These are phyloP conservation scores for Vidua chalybeata DNA, from an alignment of 2,113 vertebrate genomes.

Conservation along the genomic window DNA sequence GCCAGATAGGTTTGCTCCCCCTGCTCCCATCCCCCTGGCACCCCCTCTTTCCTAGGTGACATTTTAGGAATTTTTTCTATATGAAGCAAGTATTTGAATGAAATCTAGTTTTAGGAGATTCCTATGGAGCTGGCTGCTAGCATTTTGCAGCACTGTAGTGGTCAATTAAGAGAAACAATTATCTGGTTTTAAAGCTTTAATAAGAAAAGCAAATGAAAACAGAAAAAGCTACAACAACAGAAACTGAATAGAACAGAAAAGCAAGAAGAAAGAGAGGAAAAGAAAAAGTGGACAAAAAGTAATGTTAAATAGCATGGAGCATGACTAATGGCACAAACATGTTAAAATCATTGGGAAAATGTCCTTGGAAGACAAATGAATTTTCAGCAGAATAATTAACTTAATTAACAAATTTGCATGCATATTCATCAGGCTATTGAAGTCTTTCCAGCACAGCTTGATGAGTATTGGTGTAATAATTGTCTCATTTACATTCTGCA, in stretches of 20 bases:
- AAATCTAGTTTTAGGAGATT: slow-evolving; percentile 66
- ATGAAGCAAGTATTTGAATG: slow-evolving; percentile 66
- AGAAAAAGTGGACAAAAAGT: slow-evolving; percentile 93
- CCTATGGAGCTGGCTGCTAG: slow-evolving; percentile 61
- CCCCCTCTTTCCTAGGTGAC: slow-evolving; percentile 59
- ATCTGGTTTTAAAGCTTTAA: slow-evolving; percentile 74
- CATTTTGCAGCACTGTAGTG: slow-evolving; percentile 57
- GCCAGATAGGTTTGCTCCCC: slow-evolving; percentile 1
- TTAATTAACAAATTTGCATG: slow-evolving; percentile 99
- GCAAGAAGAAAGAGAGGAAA: slow-evolving; percentile 1
- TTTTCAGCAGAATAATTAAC: slow-evolving; percentile 99
- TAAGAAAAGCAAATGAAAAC: neutral
- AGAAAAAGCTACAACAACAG: neutral
- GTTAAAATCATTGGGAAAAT: slow-evolving; percentile 99
- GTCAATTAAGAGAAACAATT: slow-evolving; percentile 72
- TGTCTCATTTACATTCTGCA: slow-evolving; percentile 99
- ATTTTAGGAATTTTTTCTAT: slow-evolving; percentile 58
- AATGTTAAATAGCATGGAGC: slow-evolving; percentile 93
- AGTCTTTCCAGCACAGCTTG: slow-evolving; percentile 99
- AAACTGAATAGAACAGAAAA: slow-evolving; percentile 55
- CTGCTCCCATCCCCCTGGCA: neutral
- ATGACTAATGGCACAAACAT: slow-evolving; percentile 99
- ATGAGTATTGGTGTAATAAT: slow-evolving; percentile 99
- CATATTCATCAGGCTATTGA: slow-evolving; percentile 99
- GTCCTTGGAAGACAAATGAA: slow-evolving; percentile 99